Evolutionary conservation across 1,140 invertebrate species (phyloP), one percentile per base, ranked within the genome.

Genomic region (Apocrypta bakeri): DNA sequence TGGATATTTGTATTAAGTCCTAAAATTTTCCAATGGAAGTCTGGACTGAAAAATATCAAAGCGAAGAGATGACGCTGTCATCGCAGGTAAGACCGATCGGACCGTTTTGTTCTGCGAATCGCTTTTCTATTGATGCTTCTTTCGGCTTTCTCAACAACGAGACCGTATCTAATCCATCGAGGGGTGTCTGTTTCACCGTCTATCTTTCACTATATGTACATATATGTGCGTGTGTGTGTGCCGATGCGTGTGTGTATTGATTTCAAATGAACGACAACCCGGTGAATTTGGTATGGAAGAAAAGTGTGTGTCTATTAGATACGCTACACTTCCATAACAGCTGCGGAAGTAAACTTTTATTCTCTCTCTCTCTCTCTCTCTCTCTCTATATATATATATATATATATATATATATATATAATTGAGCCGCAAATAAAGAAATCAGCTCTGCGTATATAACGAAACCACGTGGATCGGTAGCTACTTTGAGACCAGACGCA

Each of bases 241-340:
- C n/a, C n/a, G n/a, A n/a, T n/a, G 3, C n/a, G 14, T 12, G 14
- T n/a, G 9, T 24, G 14, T 69, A 79, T 81, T 33, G 79, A 81
- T 84, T 81, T 77, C 61, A 40, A 78, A 84, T 84, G 48, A 72
- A 9, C 76, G 72, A 79, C 24, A 73, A 42, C 74, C 81, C 64
- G 40, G 21, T 17, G 11, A 63, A 56, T 42, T 64, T 48, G 11
- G 24, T 6, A 48, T n/a, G n/a, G n/a, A n/a, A n/a, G n/a, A n/a
- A n/a, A n/a, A n/a, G n/a, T n/a, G 25, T 7, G 72, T 48, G 71
- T 68, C 8, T 17, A 24, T 81, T 81, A 72, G 79, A 74, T 71
- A 81, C 79, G 79, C 31, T 29, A 24, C 40, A 77, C 64, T 27
- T 75, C 76, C 33, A 11, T 17, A n/a, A 48, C 73, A 63, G 78